These are phyloP conservation scores for Suncus etruscus DNA, from an alignment of 2,113 vertebrate genomes.

Conservation along the genomic window DNA sequence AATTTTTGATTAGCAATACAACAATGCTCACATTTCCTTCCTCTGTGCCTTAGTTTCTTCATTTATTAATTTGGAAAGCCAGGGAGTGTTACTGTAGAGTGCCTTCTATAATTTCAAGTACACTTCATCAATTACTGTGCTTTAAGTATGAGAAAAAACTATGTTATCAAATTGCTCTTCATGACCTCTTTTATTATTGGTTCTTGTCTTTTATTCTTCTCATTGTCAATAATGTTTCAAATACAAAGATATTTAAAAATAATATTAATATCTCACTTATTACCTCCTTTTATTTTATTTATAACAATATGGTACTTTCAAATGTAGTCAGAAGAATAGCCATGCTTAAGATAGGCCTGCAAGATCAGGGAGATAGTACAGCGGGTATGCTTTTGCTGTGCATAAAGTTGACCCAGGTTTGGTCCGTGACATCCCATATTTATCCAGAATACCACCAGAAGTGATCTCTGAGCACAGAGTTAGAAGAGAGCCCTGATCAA, in stretches of 20 bases:
- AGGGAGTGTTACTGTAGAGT: accelerated
- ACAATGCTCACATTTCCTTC: neutral
- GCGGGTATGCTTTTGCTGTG: neutral
- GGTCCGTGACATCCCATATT: neutral
- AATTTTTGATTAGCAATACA: accelerated
- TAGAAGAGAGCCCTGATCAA: too few relatives aligned
- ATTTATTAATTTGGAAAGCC: neutral
- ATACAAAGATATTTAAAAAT: neutral
- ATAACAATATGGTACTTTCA: constrained; percentile 10
- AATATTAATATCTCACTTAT: neutral
- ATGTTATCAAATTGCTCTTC: neutral
- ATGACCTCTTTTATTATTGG: neutral
- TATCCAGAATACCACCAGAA: too few relatives aligned
- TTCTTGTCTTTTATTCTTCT: neutral
- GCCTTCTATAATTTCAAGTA: accelerated
- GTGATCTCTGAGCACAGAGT: too few relatives aligned
- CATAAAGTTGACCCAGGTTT: neutral
- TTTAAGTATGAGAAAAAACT: neutral
- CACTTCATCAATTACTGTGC: neutral
- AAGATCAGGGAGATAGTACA: neutral
- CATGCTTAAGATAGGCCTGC: too few relatives aligned
- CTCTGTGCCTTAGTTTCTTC: neutral
- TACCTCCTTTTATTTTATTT: neutral
- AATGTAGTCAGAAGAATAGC: too few relatives aligned
- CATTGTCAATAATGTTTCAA: neutral